phyloP scores from a whole-genome alignment of 2,113 vertebrate genomes.

The Syngnathus scovelli region DNA sequence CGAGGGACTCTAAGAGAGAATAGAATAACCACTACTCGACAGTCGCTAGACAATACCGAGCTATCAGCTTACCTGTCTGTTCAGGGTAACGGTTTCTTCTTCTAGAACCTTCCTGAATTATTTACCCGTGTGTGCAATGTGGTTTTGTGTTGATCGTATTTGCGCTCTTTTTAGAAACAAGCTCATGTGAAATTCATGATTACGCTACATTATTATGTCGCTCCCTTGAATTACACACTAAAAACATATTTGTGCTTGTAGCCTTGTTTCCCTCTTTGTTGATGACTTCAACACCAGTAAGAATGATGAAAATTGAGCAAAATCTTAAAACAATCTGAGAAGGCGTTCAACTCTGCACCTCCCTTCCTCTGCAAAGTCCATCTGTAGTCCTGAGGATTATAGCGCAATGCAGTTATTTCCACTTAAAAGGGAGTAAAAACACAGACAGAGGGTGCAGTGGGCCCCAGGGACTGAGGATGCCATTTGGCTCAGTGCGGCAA shows the following conservation, averaged over 20 bases:
- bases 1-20: constrained; percentile 20
- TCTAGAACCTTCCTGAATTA: constrained; percentile 84
- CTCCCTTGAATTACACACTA: not conserved
- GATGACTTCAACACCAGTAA: not conserved
- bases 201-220: not conserved
- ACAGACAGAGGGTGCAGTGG: constrained; percentile 35
- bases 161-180: not conserved
- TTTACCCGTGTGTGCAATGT: constrained; percentile 69
- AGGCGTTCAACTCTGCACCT: constrained; percentile 12
- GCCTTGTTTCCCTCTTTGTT: not conserved
- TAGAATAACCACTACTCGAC: constrained; percentile 1
- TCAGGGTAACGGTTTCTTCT: constrained; percentile 79
- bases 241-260: not conserved
- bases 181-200: not conserved
- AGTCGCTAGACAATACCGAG: constrained; percentile 21
- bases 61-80: constrained; percentile 83
- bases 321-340: not conserved
- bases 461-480: constrained; percentile 23
- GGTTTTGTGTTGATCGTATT: not conserved
- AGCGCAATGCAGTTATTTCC: constrained; percentile 33
- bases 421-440: constrained; percentile 36
- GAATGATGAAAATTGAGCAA: not conserved
- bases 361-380: constrained; percentile 4
- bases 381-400: constrained; percentile 7
- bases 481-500: constrained; percentile 26